Evolutionary conservation across 2,888 invertebrate genomes (phyloP), one percentile per base, ranked within the genome.

Genomic region (Ectobius pallidus): DNA sequence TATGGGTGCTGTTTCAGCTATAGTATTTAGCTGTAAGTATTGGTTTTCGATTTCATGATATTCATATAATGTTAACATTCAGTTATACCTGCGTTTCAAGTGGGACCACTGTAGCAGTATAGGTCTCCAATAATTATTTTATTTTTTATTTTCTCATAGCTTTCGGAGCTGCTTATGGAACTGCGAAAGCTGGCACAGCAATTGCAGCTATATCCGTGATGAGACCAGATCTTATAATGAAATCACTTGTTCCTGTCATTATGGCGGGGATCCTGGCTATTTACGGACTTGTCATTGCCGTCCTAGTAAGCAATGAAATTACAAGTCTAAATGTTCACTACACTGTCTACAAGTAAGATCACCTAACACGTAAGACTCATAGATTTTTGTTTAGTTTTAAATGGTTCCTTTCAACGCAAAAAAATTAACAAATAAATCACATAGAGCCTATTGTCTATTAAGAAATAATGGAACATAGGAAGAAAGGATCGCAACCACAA

Each of bases 171-270:
- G 88, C 88, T 46, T 88, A 88, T 82, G 88, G 89, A 76, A 89
- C 89, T 52, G 89, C 89, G 44, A 89, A 89, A 80, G 87, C 88
- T n/a, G 89, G 89, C 52, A 87, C 87, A 39, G 89, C 89, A 76
- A 90, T 90, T 77, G 87, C 89, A 16, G 87, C 88, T 71, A 89
- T 89, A 89, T 86, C 89, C 22, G 89, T 89, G 68, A 87, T 88
- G 85, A 80, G 87, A 77, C 89, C 89, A 39, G 89, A 90, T 78
- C 82, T 89, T 77, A 89, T 90, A 80, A 90, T 90, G 88, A 88
- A 89, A 80, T 87, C 87, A 77, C 87, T 90, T 80, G 88, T 89
- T 80, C 89, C 89, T 70, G 88, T 89, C 62, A 84, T 86, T 76
- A 86, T 86, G 85, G 85, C 86, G 72, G 88, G 89, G 85, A 89